phyloP scores from a whole-genome alignment of 1,140 invertebrate species.

The Bombus balteatus region DNA sequence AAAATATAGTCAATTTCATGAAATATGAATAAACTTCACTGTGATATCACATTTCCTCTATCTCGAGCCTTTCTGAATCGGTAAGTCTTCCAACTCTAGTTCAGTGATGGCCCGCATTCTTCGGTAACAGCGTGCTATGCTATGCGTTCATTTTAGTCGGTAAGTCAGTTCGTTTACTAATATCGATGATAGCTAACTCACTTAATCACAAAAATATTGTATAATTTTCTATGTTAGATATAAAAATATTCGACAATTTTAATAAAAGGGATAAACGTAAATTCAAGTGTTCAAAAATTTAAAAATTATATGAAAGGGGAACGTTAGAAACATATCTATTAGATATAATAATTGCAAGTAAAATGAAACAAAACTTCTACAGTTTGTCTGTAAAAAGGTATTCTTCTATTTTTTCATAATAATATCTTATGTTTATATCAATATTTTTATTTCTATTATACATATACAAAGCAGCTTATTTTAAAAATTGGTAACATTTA shows the following conservation, averaged over 20 bases:
- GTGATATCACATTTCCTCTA: not conserved
- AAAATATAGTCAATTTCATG: not conserved
- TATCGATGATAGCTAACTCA: not conserved
- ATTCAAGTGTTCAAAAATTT: too few species aligned
- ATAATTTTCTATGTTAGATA: not conserved
- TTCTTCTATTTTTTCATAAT: too few species aligned
- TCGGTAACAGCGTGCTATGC: not conserved
- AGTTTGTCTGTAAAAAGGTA: too few species aligned
- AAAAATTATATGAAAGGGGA: too few species aligned
- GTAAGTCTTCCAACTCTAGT: not conserved
- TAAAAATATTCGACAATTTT: not conserved
- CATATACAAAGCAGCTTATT: too few species aligned
- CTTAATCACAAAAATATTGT: not conserved
- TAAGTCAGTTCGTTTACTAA: slow-evolving; percentile 5
- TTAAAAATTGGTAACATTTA: too few species aligned
- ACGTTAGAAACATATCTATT: too few species aligned
- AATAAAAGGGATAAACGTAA: too few species aligned
- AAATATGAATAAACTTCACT: not conserved
- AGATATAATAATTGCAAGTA: too few species aligned
- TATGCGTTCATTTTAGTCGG: not conserved
- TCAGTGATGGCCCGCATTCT: not conserved
- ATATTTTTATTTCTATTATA: too few species aligned
- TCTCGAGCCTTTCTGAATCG: not conserved
- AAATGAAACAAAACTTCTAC: too few species aligned
- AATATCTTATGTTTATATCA: too few species aligned